These are phyloP conservation scores for Drosophila subquinaria DNA, from an alignment of 2,888 invertebrate species.

Conservation along the genomic window DNA sequence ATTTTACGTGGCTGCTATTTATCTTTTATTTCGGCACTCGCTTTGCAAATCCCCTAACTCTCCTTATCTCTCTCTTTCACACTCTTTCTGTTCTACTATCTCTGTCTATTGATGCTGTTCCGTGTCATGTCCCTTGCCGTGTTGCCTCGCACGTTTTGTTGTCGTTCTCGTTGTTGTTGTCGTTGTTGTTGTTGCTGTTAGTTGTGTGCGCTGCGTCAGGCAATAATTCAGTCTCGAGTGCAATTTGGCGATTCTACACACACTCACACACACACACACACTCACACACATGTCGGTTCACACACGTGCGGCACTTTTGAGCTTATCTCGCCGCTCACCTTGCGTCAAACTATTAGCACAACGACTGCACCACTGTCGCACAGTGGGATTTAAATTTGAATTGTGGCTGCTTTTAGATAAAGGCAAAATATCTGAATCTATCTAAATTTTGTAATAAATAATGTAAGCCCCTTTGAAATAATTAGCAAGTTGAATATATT, in stretches of 20 bases:
- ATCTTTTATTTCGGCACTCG: slow-evolving; percentile 76
- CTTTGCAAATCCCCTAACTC: slow-evolving; percentile 24
- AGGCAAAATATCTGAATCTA: not conserved
- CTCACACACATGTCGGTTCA: slow-evolving; percentile 11
- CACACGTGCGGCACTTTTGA: slow-evolving; percentile 31
- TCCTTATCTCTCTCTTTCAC: not conserved
- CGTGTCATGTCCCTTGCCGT: slow-evolving; percentile 48
- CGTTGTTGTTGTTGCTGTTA: slow-evolving; percentile 34
- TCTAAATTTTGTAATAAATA: not conserved
- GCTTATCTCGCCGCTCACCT: slow-evolving; percentile 60
- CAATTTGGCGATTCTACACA: slow-evolving; percentile 65
- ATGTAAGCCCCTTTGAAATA: not conserved
- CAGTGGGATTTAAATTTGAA: slow-evolving; percentile 24
- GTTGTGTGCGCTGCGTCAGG: slow-evolving; percentile 62
- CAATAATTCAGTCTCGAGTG: slow-evolving; percentile 82
- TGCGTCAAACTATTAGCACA: slow-evolving; percentile 64
- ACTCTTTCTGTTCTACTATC: not conserved
- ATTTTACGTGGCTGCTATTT: slow-evolving; percentile 82
- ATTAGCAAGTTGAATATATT: not conserved
- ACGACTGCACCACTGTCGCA: slow-evolving; percentile 31
- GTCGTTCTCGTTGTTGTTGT: slow-evolving; percentile 25
- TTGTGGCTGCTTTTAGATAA: not conserved
- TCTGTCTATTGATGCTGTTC: slow-evolving; percentile 28
- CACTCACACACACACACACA: slow-evolving; percentile 33
- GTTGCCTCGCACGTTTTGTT: slow-evolving; percentile 56